These are phyloP conservation scores for Drosophila prostipennis DNA, from an alignment of 2,888 invertebrate species.

Conservation along the genomic window DNA sequence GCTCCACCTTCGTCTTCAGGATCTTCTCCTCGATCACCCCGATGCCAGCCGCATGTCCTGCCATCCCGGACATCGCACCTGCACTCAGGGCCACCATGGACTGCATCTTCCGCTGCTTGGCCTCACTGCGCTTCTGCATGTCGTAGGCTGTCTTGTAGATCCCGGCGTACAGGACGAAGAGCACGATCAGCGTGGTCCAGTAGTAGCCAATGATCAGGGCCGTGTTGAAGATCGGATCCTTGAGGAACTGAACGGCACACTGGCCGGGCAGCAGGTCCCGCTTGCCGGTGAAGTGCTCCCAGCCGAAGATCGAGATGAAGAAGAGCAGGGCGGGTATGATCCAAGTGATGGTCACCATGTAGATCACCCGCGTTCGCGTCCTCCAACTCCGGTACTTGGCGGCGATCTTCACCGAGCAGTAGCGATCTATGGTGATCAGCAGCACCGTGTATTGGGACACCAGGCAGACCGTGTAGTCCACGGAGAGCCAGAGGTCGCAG, in stretches of 20 bases:
- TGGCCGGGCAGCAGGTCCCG: conserved; percentile 94
- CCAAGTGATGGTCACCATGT: conserved; percentile 99
- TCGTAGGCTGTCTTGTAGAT: conserved; percentile 99
- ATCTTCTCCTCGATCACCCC: conserved; percentile 89
- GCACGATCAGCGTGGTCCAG: conserved; percentile 97
- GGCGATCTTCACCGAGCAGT: conserved; percentile 99
- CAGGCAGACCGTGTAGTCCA: conserved; percentile 99
- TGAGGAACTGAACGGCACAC: conserved; percentile 98
- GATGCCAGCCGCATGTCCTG: conserved; percentile 93
- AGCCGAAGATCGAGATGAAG: conserved; percentile 99
- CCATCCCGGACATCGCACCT: conserved; percentile 96
- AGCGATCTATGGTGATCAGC: conserved; percentile 98
- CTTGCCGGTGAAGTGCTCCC: conserved; percentile 98
- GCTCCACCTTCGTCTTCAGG: conserved; percentile 77
- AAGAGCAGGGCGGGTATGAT: conserved; percentile 97
- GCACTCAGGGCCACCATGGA: conserved; percentile 96
- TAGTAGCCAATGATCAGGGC: conserved; percentile 98
- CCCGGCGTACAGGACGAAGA: conserved; percentile 97
- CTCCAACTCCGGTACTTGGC: conserved; percentile 98
- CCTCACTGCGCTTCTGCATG: conserved; percentile 98
- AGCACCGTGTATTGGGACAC: conserved; percentile 99
- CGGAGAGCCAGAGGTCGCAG: conserved; percentile 99
- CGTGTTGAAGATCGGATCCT: conserved; percentile 98
- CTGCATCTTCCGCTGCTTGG: conserved; percentile 97
- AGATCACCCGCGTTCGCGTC: conserved; percentile 95